A percentile compares a stretch with the other conserved stretches of the same genome.
These are phyloP conservation scores for Carassius auratus DNA, from an alignment of 2,113 vertebrate species.

Conservation along the genomic window DNA sequence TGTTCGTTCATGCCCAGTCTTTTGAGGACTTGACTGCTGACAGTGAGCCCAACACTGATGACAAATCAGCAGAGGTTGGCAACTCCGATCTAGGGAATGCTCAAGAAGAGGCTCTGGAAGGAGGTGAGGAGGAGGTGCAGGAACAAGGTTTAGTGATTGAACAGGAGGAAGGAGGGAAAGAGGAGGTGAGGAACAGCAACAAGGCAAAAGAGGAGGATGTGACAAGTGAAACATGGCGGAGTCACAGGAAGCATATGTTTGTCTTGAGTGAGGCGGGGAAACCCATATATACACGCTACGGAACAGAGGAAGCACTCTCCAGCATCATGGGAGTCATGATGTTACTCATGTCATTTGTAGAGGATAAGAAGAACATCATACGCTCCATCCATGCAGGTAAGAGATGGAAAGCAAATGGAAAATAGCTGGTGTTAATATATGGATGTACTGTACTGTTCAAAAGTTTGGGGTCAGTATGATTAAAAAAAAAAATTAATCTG, in stretches of 20 bases:
- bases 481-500: not conserved
- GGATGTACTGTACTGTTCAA: not conserved
- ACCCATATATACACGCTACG: slow-evolving; percentile 96
- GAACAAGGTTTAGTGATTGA: slow-evolving; percentile 61
- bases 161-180: slow-evolving; percentile 75
- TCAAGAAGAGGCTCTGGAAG: slow-evolving; percentile 75
- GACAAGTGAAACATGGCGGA: slow-evolving; percentile 86
- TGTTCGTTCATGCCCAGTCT: slow-evolving; percentile 91
- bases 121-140: slow-evolving; percentile 60
- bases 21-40: slow-evolving; percentile 89
- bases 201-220: slow-evolving; percentile 84
- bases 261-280: slow-evolving; percentile 97
- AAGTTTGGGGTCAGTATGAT: not conserved
- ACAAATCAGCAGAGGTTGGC: slow-evolving; percentile 61
- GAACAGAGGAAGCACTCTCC: slow-evolving; percentile 94
- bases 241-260: slow-evolving; percentile 92
- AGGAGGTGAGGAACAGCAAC: slow-evolving; percentile 49
- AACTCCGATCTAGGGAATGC: slow-evolving; percentile 66
- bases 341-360: slow-evolving; percentile 92
- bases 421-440: too few relatives aligned
- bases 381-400: slow-evolving; percentile 95
- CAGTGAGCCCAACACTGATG: slow-evolving; percentile 67
- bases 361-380: slow-evolving; percentile 91
- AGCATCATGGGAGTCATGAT: slow-evolving; percentile 98
- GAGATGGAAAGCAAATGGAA: not conserved